Percentiles rank a stretch among this genome's conserved stretches.
phyloP scores from a whole-genome alignment of 2,113 vertebrate genomes.

The Myiozetetes cayanensis region DNA sequence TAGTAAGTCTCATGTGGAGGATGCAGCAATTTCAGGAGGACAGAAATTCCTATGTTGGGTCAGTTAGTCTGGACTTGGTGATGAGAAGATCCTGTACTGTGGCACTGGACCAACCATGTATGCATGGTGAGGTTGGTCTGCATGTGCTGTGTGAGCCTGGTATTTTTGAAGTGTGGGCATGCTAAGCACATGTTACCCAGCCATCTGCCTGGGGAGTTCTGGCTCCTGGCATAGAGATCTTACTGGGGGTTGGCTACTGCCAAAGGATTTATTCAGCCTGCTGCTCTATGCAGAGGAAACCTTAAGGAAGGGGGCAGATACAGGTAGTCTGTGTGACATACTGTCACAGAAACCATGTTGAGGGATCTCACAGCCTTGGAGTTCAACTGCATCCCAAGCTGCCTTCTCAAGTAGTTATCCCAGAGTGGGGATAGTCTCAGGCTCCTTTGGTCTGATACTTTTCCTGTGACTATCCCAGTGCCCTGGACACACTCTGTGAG shows the following conservation, averaged over 20 bases:
- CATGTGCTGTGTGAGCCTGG: neutral
- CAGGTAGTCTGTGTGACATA: neutral
- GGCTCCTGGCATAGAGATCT: neutral
- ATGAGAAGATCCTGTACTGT: neutral
- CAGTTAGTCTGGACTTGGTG: neutral
- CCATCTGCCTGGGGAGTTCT: neutral
- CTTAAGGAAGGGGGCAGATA: neutral
- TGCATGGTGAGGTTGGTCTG: neutral
- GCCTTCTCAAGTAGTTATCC: neutral
- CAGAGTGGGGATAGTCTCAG: neutral
- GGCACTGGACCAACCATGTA: fast-evolving
- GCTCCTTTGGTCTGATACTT: neutral
- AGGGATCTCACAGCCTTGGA: neutral
- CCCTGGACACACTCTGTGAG: fast-evolving
- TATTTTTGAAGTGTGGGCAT: neutral
- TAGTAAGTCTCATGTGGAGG: neutral
- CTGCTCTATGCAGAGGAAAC: neutral
- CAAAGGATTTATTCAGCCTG: neutral
- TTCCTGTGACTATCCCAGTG: neutral
- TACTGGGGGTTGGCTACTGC: neutral
- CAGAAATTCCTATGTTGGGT: neutral
- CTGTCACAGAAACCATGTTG: fast-evolving
- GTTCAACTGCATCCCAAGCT: neutral
- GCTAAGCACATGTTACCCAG: neutral
- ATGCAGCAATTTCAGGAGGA: neutral